Base-by-base conservation (phyloP, 2,797 vertebrate species). In the Epinephelus coioides region DNA sequence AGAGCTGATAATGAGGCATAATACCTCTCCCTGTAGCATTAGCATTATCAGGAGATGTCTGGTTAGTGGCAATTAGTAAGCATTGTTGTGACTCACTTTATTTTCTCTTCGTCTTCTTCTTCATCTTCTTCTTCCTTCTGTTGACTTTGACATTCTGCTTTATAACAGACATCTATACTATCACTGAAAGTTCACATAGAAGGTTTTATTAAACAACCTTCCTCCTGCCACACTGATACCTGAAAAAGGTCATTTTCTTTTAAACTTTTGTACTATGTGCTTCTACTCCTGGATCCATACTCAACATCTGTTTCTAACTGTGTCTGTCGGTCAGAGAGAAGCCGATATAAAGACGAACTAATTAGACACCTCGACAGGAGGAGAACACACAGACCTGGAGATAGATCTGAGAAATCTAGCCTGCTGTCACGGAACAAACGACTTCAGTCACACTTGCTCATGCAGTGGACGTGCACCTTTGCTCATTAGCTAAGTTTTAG, bases 381-480 rank as follows among this genome's bases (percentile, higher is more conserved):
- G n/a, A 80, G 13, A 61, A 17, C 54, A 40, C 6, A n/a, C 53
- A 56, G 30, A 66, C 62, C 49, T 56, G 34, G 19, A 63, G 69
- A 74, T 2, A 15, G 55, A 68, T 30, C 46, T 73, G 11, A 61
- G 40, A 61, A 30, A 68, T 65, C 44, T 57, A 23, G 14, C 15
- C 65, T n/a, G 38, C 76, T 79, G 50, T 72, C 55, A 61, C 13
- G 38, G 51, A 75, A 46, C 21, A 70, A 64, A 83, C 72, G n/a
- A 49, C 23, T 9, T 83, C 44, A 73, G 27, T 30, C 49, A 66
- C 49, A 66, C 73, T 66, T 67, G 9, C 54, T 71, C 49, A 13
- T 38, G 44, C 21, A 18, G 21, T 5, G 25, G 27, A 6, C 5
- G 21, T n/a, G 30, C 55, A 73, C 51, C 51, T 62, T 34, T 43